phyloP scores from a whole-genome alignment of 2,797 vertebrate genomes.

The Babyrousa celebensis region DNA sequence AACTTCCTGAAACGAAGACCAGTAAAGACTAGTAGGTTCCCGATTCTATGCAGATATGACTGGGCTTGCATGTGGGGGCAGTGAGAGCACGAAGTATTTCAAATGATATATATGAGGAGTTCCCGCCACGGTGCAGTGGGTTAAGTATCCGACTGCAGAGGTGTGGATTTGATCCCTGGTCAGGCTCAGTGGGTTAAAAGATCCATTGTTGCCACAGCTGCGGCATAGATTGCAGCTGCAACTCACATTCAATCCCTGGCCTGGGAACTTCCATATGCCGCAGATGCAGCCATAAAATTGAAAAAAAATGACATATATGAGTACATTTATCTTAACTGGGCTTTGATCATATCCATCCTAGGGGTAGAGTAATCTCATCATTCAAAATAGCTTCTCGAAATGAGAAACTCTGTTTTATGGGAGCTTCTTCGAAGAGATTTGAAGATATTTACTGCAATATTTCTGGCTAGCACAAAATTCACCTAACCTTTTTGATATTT shows the following conservation, averaged over 20 bases:
- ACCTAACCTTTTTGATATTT: neutral
- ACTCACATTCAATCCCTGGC: too few relatives aligned
- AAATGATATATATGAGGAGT: neutral
- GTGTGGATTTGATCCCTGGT: too few relatives aligned
- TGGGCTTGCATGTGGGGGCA: neutral
- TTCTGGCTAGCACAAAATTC: neutral
- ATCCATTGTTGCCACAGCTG: too few relatives aligned
- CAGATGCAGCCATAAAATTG: too few relatives aligned
- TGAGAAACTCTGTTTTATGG: neutral
- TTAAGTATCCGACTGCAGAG: too few relatives aligned
- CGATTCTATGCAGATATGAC: neutral
- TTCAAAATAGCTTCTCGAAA: conserved; percentile 25
- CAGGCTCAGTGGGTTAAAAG: too few relatives aligned
- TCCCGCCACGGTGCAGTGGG: too few relatives aligned
- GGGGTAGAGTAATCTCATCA: neutral
- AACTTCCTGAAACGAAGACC: conserved; percentile 27
- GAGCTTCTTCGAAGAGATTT: neutral
- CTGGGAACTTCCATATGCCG: too few relatives aligned
- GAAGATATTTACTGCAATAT: neutral
- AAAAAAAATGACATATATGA: neutral
- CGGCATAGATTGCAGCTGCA: too few relatives aligned
- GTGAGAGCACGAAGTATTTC: neutral
- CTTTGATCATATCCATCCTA: neutral
- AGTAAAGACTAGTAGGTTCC: neutral
- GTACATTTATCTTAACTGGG: neutral